Evolutionary conservation across 2,113 vertebrate species (phyloP).

Genomic region (Sterrhoptilus dennistouni): DNA sequence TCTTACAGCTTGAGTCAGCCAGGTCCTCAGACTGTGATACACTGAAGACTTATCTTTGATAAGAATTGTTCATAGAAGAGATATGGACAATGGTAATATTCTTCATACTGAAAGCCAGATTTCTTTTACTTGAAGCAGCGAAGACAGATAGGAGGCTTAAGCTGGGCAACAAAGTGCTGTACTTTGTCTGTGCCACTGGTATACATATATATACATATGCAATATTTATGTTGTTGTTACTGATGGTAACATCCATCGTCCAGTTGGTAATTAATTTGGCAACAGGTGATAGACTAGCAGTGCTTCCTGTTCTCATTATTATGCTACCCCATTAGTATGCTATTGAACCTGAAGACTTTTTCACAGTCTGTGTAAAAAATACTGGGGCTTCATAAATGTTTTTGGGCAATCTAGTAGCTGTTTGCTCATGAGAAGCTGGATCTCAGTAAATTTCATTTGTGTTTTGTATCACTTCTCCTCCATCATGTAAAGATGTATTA

Average conservation of each 20-base stretch:
- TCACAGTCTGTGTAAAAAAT: background rate
- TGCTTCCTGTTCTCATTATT: background rate
- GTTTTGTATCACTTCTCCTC: background rate
- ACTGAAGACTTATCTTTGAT: background rate
- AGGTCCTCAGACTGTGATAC: background rate
- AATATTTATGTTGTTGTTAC: background rate
- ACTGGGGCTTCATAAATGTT: background rate
- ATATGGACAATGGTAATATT: background rate
- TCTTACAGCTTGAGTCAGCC: background rate
- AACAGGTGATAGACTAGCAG: background rate
- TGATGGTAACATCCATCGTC: background rate
- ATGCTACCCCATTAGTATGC: fast-evolving
- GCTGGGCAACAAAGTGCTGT: background rate
- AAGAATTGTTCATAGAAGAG: background rate
- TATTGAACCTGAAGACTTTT: background rate
- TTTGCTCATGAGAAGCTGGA: background rate
- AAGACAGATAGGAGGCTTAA: background rate
- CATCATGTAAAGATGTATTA: background rate
- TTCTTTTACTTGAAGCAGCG: background rate
- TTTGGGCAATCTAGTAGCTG: background rate
- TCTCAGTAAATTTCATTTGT: background rate
- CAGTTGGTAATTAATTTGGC: background rate
- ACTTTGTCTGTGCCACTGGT: background rate
- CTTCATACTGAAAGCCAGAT: background rate
- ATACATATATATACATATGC: background rate